Evolutionary conservation across 1,140 invertebrate genomes (phyloP), one percentile per base, ranked within the genome.

Genomic region (Orchestia grillus): DNA sequence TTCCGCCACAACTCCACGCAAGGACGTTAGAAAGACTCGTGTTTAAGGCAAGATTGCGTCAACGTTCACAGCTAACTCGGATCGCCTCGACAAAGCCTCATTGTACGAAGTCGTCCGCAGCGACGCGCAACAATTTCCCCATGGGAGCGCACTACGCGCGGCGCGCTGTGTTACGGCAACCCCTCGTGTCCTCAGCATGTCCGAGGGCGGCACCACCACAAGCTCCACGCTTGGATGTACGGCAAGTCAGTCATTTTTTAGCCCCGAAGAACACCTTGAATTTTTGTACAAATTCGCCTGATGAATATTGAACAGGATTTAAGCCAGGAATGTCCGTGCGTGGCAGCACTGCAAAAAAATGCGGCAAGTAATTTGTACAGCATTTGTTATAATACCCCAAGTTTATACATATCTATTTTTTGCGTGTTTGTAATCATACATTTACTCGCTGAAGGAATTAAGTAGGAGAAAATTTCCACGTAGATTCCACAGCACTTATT

Each of bases 81-180:
- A 3, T 90, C 42, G 11, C 44, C 92, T n/a, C 40, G 47, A 94
- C 92, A 94, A 94, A 44, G 92, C 43, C 92, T 44, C 44, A 94
- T 94, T 94, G 92, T 94, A n/a, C 47, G 6, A 45, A 94, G 43
- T 94, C 92, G 92, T 40, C 44, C 44, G 92, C 92, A 15, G 41
- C 23, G 19, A 44, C 43, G 92, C 43, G 44, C 44, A 45, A 8
- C 43, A 44, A 44, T 94, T 94, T 42, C 92, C 44, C 40, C 45
- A 94, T 94, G 40, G 8, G 28, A 8, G 62, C 62, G 62, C 62
- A 77, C 1, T 77, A 77, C 62, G 28, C 62, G 62, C 15, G 11
- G 3, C 28, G 62, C 28, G 3, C 36, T 8, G 1, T 77, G 11
- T 77, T 77, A 77, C 62, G 28, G 3, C 62, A 77, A 36, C 11